Percentiles rank a stretch among this genome's conserved stretches.
phyloP scores from a whole-genome alignment of 2,888 invertebrate genomes.

The Drosophila picticornis region DNA sequence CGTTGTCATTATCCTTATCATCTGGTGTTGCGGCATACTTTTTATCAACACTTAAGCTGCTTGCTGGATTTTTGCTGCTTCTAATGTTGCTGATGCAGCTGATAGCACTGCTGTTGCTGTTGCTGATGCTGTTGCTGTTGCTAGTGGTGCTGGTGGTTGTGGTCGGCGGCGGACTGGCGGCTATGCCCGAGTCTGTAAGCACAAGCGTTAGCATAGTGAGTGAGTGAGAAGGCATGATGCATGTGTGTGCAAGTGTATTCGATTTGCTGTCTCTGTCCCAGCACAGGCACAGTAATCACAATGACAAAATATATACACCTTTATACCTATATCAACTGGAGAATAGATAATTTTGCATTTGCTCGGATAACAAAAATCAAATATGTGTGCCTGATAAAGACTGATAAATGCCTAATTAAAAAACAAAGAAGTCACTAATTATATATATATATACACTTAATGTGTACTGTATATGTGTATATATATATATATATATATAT shows the following conservation, averaged over 20 bases:
- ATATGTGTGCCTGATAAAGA: too few relatives aligned
- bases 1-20: neutral
- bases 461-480: too few relatives aligned
- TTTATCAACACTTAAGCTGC: neutral
- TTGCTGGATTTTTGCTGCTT: slow-evolving; percentile 6
- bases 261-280: neutral
- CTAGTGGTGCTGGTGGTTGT: slow-evolving; percentile 42
- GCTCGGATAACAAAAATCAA: neutral
- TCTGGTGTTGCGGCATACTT: neutral
- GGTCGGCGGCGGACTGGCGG: slow-evolving; percentile 83
- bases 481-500: too few relatives aligned
- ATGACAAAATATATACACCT: neutral
- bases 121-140: slow-evolving; percentile 16
- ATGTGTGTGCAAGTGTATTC: neutral
- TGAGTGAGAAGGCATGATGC: slow-evolving; percentile 1
- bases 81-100: slow-evolving; percentile 29
- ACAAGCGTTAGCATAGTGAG: neutral
- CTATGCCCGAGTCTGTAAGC: slow-evolving; percentile 83
- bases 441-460: neutral
- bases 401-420: too few relatives aligned
- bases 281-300: neutral
- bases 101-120: slow-evolving; percentile 27
- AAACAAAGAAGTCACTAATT: neutral
- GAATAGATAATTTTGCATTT: neutral
- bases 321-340: neutral